Conservation (phyloP, 1,140 invertebrate species). For the Amphibalanus amphitrite region DNA sequence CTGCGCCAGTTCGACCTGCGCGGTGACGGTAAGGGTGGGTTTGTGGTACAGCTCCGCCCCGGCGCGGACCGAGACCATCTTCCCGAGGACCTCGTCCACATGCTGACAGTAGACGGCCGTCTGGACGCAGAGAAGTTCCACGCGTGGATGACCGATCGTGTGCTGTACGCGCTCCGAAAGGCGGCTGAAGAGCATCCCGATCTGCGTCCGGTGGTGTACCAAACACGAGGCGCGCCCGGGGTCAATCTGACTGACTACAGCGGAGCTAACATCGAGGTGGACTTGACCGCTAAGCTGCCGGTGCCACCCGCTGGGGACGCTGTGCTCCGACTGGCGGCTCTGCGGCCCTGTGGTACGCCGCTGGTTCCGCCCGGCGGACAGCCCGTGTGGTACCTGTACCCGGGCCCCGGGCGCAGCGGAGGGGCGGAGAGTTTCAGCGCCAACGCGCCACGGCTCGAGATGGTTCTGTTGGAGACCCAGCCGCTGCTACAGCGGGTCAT, state of each 20-base stretch:
- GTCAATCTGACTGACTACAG: background rate
- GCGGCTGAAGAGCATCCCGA: background rate
- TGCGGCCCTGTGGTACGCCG: background rate
- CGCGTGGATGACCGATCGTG: background rate
- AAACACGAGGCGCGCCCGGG: background rate
- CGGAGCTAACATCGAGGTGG: background rate
- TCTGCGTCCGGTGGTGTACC: background rate
- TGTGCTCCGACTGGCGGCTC: background rate
- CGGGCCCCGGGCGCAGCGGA: no score
- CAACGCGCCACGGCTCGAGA: background rate
- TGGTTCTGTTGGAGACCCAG: background rate
- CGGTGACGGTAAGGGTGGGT: background rate
- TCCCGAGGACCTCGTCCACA: background rate
- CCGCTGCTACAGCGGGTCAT: background rate
- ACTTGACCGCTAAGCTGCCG: background rate
- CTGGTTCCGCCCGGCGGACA: no score
- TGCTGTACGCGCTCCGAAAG: background rate
- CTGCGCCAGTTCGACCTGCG: background rate
- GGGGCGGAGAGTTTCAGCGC: background rate
- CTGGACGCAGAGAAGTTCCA: background rate
- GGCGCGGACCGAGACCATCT: background rate
- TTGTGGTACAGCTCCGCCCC: background rate
- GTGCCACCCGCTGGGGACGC: background rate
- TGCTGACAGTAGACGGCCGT: background rate
- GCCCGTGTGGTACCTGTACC: background rate